Percentiles rank a stretch among this genome's conserved stretches.
phyloP scores from a whole-genome alignment of 2,113 vertebrate species.

The Petromus typicus region DNA sequence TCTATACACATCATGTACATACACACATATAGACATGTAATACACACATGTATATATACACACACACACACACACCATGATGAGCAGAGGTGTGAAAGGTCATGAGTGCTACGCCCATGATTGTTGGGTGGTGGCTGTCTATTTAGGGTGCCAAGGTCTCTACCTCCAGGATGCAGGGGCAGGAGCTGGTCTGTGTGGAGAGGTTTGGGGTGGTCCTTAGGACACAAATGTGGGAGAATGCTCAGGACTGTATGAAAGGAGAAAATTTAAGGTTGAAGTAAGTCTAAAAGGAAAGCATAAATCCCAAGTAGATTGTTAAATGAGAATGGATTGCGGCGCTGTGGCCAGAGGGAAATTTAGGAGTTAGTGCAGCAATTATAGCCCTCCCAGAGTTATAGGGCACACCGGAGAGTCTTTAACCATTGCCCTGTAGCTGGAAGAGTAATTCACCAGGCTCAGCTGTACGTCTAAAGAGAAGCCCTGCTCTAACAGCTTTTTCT shows the following conservation, averaged over 20 bases:
- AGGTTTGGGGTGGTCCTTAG: not conserved
- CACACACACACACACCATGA: no score
- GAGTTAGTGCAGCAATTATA: constrained; percentile 65
- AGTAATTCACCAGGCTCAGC: constrained; percentile 65
- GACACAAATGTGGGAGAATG: not conserved
- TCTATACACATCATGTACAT: not conserved
- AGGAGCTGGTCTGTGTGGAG: not conserved
- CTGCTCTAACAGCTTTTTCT: not conserved
- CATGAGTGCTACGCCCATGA: not conserved
- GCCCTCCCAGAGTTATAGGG: constrained; percentile 66
- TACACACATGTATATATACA: no score
- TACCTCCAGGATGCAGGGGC: not conserved
- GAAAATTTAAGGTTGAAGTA: constrained; percentile 64
- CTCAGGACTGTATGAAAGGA: constrained; percentile 48
- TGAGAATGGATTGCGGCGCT: constrained; percentile 59
- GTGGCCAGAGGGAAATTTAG: constrained; percentile 69
- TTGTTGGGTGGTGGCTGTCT: not conserved
- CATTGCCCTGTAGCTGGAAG: constrained; percentile 38
- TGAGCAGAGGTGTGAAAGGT: not conserved
- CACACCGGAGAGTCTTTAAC: constrained; percentile 42
- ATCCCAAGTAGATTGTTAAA: constrained; percentile 71
- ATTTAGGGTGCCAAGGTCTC: not conserved
- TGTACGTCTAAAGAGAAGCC: constrained; percentile 1
- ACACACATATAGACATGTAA: not conserved
- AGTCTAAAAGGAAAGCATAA: constrained; percentile 69